phyloP scores from a whole-genome alignment of 2,888 invertebrate species.

The Cryptophagus acutangulus region DNA sequence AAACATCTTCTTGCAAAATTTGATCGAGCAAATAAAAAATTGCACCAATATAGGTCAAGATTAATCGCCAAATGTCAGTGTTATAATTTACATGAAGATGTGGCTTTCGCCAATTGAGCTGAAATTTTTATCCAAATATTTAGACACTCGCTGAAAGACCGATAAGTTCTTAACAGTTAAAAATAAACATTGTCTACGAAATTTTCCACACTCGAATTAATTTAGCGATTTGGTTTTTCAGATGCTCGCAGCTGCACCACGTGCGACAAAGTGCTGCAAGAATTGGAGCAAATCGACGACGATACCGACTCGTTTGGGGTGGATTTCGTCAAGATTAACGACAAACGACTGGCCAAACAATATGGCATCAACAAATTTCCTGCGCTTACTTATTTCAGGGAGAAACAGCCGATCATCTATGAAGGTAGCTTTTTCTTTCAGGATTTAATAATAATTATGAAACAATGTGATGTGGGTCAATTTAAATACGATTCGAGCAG shows the following conservation, averaged over 20 bases:
- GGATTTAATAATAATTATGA: background rate
- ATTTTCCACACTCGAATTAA: background rate
- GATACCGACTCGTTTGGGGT: constrained; percentile 93
- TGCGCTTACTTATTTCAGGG: constrained; percentile 93
- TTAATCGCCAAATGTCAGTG: too few relatives aligned
- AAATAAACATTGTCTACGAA: background rate
- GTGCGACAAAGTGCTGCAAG: constrained; percentile 85
- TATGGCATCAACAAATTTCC: constrained; percentile 95
- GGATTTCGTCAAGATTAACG: constrained; percentile 93
- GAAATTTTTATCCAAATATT: too few relatives aligned
- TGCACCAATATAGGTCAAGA: too few relatives aligned
- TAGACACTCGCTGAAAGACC: too few relatives aligned
- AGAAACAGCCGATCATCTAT: constrained; percentile 93
- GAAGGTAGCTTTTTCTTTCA: constrained; percentile 60
- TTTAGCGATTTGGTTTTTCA: constrained; percentile 49
- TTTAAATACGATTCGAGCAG: constrained; percentile 16
- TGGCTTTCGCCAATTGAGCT: too few relatives aligned
- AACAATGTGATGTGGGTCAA: constrained; percentile 10
- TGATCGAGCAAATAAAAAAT: too few relatives aligned
- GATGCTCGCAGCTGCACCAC: constrained; percentile 89
- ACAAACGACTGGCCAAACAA: constrained; percentile 92
- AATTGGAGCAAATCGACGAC: constrained; percentile 91
- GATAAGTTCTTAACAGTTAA: too few relatives aligned
- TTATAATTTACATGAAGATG: too few relatives aligned
- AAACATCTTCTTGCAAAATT: too few relatives aligned